Base-by-base conservation (phyloP, 1,140 invertebrate species). In the Camponotus floridanus region DNA sequence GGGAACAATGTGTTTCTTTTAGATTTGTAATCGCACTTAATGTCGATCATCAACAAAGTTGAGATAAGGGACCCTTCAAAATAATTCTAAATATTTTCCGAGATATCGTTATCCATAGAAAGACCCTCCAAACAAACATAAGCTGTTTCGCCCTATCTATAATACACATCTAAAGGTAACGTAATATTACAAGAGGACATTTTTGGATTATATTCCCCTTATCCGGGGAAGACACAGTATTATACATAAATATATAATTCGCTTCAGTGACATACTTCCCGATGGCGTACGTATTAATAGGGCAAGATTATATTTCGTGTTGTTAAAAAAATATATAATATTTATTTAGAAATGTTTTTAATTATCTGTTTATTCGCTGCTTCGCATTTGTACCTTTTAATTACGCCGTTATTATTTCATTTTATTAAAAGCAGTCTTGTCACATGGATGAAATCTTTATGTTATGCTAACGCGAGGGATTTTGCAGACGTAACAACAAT, bases 21-120 rank as follows among this genome's bases (percentile, higher is more conserved):
- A 68, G n/a, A 11, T 51, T 3, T 2, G 15, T 39, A 67, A 26
- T 79, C 51, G 31, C 55, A 36, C 48, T 65, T n/a, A 11, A 36
- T 67, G n/a, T 67, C 59, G n/a, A 59, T 55, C 68, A 67, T 39
- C 4, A 36, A 45, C n/a, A 26, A 48, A 55, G 61, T 79, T 79
- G 8, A 21, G 15, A 31, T 48, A 18, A 31, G 51, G 48, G 33
- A 51, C 9, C 11, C 45, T 68, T 68, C 18, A 11, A 21, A 36
- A 55, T 39, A 33, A 7, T 39, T 21, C n/a, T 70, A 15, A 57
- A 80, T 70, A 70, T 55, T 70, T 80, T 59, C 70, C 7, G 33
- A 42, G 36, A 68, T 68, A 48, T 76, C 57, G 39, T 62, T 59
- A 61, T 26, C 11, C 39, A 8, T 13, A 2, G 11, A n/a, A 31